These are phyloP conservation scores for Chlorospingus flavigularis DNA, from an alignment of 2,797 vertebrate genomes.

Conservation along the genomic window DNA sequence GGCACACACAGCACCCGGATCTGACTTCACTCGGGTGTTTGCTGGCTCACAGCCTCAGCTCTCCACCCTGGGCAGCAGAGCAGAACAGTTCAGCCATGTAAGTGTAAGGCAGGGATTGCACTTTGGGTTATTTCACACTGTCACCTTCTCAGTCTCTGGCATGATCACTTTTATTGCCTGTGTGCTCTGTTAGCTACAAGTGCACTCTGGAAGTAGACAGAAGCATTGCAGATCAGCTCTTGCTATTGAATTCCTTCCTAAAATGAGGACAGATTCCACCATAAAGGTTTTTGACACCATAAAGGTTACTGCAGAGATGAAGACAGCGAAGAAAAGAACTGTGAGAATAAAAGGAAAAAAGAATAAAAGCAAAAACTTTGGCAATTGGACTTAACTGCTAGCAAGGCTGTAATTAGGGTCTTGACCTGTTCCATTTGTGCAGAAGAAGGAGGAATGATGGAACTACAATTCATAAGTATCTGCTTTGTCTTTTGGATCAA, in stretches of 20 bases:
- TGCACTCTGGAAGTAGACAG: background rate
- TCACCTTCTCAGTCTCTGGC: background rate
- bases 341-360: background rate
- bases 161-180: background rate
- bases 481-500: background rate
- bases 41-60: background rate
- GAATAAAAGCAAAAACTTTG: background rate
- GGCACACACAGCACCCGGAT: fast-evolving
- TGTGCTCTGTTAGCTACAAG: background rate
- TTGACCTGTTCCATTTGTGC: background rate
- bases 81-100: background rate
- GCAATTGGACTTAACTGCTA: background rate
- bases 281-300: background rate
- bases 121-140: conserved; percentile 2
- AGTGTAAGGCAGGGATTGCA: background rate
- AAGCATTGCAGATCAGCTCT: background rate
- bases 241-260: background rate
- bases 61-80: background rate
- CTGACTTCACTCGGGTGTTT: background rate
- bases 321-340: background rate
- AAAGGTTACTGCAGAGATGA: background rate
- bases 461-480: background rate
- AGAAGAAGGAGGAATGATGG: background rate
- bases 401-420: background rate
- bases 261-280: background rate